phyloP scores from a whole-genome alignment of 2,113 vertebrate species.

The Mustela nigripes region DNA sequence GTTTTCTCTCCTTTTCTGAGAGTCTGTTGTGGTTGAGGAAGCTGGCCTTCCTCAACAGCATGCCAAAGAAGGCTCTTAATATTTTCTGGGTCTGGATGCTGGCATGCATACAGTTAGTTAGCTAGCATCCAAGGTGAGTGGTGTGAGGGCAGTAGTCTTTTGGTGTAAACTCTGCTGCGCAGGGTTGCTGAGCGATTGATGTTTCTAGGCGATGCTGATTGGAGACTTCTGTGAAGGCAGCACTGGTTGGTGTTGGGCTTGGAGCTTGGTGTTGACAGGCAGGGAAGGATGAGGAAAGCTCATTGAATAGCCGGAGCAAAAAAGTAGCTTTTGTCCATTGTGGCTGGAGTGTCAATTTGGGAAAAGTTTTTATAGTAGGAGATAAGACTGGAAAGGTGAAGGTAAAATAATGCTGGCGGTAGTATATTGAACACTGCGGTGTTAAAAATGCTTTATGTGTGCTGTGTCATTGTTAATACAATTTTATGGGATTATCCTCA shows the following conservation, averaged over 20 bases:
- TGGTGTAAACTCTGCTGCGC: fast-evolving
- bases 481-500: neutral
- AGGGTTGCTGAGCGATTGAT: neutral
- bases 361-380: neutral
- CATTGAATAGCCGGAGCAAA: neutral
- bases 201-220: neutral
- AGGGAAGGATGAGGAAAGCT: neutral
- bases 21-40: neutral
- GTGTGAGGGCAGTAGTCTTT: neutral
- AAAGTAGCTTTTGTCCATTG: neutral
- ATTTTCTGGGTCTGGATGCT: neutral
- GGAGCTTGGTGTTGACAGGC: neutral
- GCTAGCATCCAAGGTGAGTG: neutral
- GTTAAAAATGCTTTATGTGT: too few relatives aligned
- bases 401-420: fast-evolving
- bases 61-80: neutral
- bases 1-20: neutral
- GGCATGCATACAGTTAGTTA: too few relatives aligned
- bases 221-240: neutral
- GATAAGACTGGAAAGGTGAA: neutral
- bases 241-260: neutral
- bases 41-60: neutral
- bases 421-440: fast-evolving
- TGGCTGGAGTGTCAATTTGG: neutral
- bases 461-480: fast-evolving